Evolutionary conservation across 2,888 invertebrate genomes (phyloP), one percentile per base, ranked within the genome.

Genomic region (Ormyrus nitidulus): DNA sequence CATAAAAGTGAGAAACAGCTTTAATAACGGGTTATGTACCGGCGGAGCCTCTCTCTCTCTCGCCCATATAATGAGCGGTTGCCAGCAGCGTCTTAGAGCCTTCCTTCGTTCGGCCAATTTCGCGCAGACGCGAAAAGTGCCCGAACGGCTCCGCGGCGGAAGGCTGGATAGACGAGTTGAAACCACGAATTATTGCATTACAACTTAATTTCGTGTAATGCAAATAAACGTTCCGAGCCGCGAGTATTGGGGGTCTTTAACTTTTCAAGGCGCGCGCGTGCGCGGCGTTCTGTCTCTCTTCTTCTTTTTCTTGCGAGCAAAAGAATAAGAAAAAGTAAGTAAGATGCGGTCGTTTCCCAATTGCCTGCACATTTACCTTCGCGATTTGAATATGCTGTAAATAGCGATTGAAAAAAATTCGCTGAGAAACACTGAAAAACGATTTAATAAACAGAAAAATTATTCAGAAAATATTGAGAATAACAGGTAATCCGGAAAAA

Each of bases 1-100:
- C 87, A 87, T 88, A 88, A 89, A 89, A 89, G 88, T 89, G 88
- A 89, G 88, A 88, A 89, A 89, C 88, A 86, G 85, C 88, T 88
- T 88, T 89, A 89, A 89, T 89, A 89, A 89, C 86, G 83, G 87
- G 87, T 34, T 34, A 34, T 34, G 83, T 86, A 82, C 84, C 85
- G 34, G 83, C 84, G 84, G 82, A 82, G 81, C n/a, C 53, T n/a
- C 59, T 54, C 59, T 61, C 66, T 59, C 49, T 70, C 70, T 19
- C 13, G 6, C 46, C 69, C 81, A 80, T 82, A 85, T 88, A 88
- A 89, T 88, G 86, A 88, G 85, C 80, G 87, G 88, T 87, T 88
- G 85, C 84, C 82, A 82, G 81, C 78, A 34, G 83, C 53, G n/a
- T 77, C 73, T 49, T 58, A 54, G 48, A 54, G n/a, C 65, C 7